Evolutionary conservation across 1,140 invertebrate genomes (phyloP).

Genomic region (Rhyzopertha dominica): DNA sequence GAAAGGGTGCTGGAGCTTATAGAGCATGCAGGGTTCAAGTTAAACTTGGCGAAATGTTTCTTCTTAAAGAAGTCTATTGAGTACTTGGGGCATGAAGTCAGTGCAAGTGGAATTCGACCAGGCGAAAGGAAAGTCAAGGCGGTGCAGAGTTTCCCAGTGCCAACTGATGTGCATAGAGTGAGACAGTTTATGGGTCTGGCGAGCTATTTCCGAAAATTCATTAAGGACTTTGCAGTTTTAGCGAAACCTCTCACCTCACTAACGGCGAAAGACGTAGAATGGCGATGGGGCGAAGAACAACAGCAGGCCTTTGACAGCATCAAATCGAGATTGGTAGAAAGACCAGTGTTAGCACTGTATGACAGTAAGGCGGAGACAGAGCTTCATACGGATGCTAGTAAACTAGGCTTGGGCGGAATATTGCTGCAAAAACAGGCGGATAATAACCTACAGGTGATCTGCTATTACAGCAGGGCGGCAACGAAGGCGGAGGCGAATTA

Average conservation of each 20-base stretch:
- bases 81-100: conserved; percentile 15
- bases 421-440: conserved; percentile 34
- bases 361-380: neutral
- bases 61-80: conserved; percentile 6
- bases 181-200: conserved; percentile 29
- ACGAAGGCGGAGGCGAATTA: conserved; percentile 10
- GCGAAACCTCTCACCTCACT: conserved; percentile 29
- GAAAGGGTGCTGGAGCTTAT: conserved; percentile 2
- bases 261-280: no score
- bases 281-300: no score
- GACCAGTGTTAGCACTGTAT: neutral
- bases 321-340: no score
- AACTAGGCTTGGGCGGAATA: conserved; percentile 28
- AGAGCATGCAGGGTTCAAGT: neutral
- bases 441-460: conserved; percentile 20
- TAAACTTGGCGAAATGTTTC: conserved; percentile 12
- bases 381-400: neutral
- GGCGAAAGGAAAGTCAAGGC: conserved; percentile 1
- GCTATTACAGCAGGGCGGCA: conserved; percentile 3
- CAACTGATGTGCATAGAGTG: conserved; percentile 27
- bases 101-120: conserved; percentile 1
- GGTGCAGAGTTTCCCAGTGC: conserved; percentile 16
- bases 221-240: conserved; percentile 24
- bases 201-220: conserved; percentile 32
- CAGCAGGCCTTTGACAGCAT: no score